Base-by-base conservation (phyloP, 2,888 invertebrate species). In the Phengaris alcon region DNA sequence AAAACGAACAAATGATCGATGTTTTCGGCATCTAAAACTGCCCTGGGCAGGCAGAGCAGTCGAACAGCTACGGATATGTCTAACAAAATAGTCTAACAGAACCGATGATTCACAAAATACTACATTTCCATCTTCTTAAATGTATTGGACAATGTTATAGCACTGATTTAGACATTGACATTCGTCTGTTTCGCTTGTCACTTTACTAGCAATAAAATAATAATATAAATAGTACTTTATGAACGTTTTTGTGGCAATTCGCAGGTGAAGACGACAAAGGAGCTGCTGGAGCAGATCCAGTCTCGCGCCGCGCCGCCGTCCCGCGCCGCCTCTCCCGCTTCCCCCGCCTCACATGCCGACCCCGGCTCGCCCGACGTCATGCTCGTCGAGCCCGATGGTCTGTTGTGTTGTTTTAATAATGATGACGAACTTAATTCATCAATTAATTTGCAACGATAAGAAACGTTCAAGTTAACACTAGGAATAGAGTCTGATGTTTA, bases 271-370 rank as follows among this genome's bases (percentile, higher is more conserved):
- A 93, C 93, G 73, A 98, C 97, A 0, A 96, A 97, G 84, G 97
- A 98, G 87, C 90, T 98, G 75, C 91, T 97, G 77, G 97, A 96
- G 75, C 96, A 97, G 87, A 94, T 97, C 81, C 96, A 96, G 88
- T 94, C 94, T 57, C 94, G 95, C 79, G 93, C 95, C 86, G 85
- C 85, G 81, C 86, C 85, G 78, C 80, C 84, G 55, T 80, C 79
- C 82, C 78, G 79, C 77, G 70, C 75, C 84, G 59, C 76, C 78
- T 52, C 80, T 73, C 76, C 82, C 86, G 9, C 46, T 6, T 6
- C 4, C 46, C 84, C 84, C n/a, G 77, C 78, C 78, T 84, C 85
- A 51, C 86, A 88, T 54, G 82, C 82, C 82, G 87, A 87, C 73
- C 90, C 91, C 55, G 82, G 82, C 82, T 87, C 87, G 73, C 90